Percentiles rank a stretch among this genome's conserved stretches.
Evolutionary conservation across 2,797 vertebrate genomes (phyloP).

Genomic region (Philypnodon macrostomus): DNA sequence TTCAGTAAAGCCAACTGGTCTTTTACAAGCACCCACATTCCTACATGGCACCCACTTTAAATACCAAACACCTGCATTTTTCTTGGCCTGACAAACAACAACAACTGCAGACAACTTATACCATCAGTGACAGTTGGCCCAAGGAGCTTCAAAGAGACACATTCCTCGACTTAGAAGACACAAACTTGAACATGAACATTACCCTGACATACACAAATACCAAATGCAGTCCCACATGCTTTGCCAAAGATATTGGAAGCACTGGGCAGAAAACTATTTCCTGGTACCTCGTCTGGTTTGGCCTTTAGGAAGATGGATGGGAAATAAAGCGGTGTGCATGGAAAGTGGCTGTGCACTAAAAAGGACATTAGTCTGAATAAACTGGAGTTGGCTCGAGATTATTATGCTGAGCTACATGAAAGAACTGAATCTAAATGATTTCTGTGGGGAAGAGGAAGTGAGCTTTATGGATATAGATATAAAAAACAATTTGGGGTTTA

Average conservation of each 20-base stretch:
- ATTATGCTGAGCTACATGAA: too few relatives aligned
- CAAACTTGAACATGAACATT: background rate
- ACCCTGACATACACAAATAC: background rate
- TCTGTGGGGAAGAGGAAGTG: too few relatives aligned
- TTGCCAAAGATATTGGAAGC: slow-evolving; percentile 15
- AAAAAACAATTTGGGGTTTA: too few relatives aligned
- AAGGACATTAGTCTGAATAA: slow-evolving; percentile 17
- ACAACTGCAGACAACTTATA: slow-evolving; percentile 16
- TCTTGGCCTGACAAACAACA: slow-evolving; percentile 22
- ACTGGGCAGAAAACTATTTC: slow-evolving; percentile 15
- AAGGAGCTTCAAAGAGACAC: slow-evolving; percentile 2
- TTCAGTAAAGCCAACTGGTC: slow-evolving; percentile 8
- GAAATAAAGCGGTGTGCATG: slow-evolving; percentile 26
- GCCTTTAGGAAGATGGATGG: slow-evolving; percentile 44
- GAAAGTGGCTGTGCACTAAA: slow-evolving; percentile 15
- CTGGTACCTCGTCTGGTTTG: slow-evolving; percentile 7
- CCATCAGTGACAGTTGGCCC: background rate
- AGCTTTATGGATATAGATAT: too few relatives aligned
- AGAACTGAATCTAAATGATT: too few relatives aligned
- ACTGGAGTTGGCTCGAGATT: background rate
- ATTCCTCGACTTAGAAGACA: slow-evolving; percentile 1
- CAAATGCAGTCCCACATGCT: background rate
- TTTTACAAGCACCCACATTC: background rate
- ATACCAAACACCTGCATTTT: slow-evolving; percentile 26
- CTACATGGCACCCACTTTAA: slow-evolving; percentile 22